Percentiles rank a stretch among this genome's conserved stretches.
phyloP scores from a whole-genome alignment of 2,888 invertebrate species.

The Halictus ligatus region DNA sequence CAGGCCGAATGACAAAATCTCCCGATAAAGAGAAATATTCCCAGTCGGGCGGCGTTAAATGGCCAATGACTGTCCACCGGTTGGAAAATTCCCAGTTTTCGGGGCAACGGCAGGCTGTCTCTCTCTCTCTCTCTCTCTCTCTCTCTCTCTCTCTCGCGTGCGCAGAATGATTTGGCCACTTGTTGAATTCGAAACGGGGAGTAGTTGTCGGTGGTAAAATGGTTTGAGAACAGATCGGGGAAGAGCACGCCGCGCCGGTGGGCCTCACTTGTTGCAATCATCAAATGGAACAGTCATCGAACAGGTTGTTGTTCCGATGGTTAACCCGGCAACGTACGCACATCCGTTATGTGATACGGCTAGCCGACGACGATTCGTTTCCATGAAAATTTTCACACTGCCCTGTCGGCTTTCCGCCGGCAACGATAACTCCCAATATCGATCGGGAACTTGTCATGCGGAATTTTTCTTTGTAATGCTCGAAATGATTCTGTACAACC shows the following conservation, averaged over 20 bases:
- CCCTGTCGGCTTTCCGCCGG: conserved; percentile 6
- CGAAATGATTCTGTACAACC: neutral
- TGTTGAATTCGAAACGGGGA: conserved; percentile 79
- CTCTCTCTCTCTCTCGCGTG: conserved; percentile 38
- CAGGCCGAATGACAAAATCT: conserved; percentile 29
- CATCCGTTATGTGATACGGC: conserved; percentile 53
- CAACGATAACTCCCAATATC: conserved; percentile 22
- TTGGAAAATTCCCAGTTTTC: conserved; percentile 69
- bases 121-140: conserved; percentile 32
- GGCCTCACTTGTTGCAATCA: conserved; percentile 83
- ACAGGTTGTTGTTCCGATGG: conserved; percentile 80
- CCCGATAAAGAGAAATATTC: conserved; percentile 43
- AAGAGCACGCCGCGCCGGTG: conserved; percentile 63
- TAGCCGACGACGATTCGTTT: conserved; percentile 65
- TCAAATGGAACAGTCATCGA: conserved; percentile 83
- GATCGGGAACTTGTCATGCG: conserved; percentile 16
- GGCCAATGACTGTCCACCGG: conserved; percentile 67
- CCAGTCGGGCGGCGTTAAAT: conserved; percentile 57
- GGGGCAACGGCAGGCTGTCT: conserved; percentile 45
- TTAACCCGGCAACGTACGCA: conserved; percentile 61
- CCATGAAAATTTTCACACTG: conserved; percentile 61
- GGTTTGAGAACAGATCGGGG: conserved; percentile 69
- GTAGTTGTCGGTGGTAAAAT: conserved; percentile 75
- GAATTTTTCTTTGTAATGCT: neutral
- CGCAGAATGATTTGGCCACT: conserved; percentile 82